Base-by-base conservation (phyloP, 2,888 invertebrate genomes). In the Xestobium rufovillosum region DNA sequence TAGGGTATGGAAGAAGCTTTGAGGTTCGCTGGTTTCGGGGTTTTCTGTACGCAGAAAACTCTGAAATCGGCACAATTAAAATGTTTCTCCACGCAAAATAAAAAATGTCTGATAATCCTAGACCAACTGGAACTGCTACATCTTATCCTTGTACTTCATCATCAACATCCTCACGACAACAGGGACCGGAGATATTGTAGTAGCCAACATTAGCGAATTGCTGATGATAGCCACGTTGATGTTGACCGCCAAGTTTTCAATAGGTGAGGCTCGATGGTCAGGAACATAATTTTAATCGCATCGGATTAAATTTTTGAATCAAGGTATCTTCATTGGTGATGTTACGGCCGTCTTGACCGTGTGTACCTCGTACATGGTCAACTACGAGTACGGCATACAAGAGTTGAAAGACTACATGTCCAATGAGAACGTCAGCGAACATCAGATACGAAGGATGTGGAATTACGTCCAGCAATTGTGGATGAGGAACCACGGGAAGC, bases 371-470 rank as follows among this genome's bases (percentile, higher is more conserved):
- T 70, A 70, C 0, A 65, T 69, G 1, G 69, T 71, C 31, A 63
- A 63, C n/a, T 73, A 72, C 44, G 71, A 72, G 41, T 67, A 70
- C 42, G 64, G 66, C 2, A 70, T 73, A 17, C 67, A 68, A 34
- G 70, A 73, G 49, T 52, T 73, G 6, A 57, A 63, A 43, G 71
- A 71, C 42, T 71, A 70, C n/a, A 55, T 72, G 0, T 50, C 65
- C 2, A 70, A 71, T 33, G 70, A 67, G 55, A 67, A 68, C 43
- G 56, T 71, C 1, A 71, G 70, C 46, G 63, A 63, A 1, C 70
- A 69, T 48, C 73, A 72, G 51, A 68, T 72, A 67, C 63, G 60
- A 42, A 72, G 71, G 47, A 68, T 72, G 66, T 70, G 70, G 69
- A 67, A 66, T 31, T 73, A 74, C 35, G 70, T 74, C 1, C 57